These are phyloP conservation scores for Bradypus variegatus DNA, from an alignment of 2,797 vertebrate species.

Conservation along the genomic window DNA sequence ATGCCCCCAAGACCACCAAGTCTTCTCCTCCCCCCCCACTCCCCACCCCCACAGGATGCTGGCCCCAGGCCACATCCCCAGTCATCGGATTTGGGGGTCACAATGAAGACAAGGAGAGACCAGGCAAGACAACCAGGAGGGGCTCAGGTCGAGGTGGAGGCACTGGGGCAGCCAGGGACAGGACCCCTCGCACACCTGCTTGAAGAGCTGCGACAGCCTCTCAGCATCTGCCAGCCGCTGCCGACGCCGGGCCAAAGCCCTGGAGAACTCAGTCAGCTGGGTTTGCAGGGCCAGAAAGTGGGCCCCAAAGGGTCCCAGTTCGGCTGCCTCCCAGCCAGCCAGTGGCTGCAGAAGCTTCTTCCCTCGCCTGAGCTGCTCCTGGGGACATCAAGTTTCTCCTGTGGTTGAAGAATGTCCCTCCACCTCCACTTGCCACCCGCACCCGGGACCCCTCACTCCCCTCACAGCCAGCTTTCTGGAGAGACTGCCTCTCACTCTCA, in stretches of 20 bases:
- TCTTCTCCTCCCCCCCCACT: not conserved
- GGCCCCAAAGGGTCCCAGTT: constrained; percentile 72
- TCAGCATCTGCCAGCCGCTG: constrained; percentile 78
- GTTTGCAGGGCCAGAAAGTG: constrained; percentile 79
- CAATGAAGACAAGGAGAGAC: not conserved
- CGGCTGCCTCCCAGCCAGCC: constrained; percentile 77
- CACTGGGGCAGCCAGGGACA: not conserved
- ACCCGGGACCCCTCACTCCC: no score
- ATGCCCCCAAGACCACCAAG: not conserved
- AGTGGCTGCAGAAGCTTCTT: constrained; percentile 79
- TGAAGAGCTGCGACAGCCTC: constrained; percentile 82
- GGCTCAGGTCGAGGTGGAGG: not conserved
- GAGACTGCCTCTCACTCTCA: not conserved
- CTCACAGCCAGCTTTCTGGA: not conserved
- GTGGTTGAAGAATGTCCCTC: not conserved
- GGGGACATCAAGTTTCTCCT: not conserved
- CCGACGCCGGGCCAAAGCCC: constrained; percentile 77
- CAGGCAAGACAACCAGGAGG: not conserved
- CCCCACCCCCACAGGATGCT: not conserved
- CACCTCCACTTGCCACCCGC: no score
- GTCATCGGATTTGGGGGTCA: not conserved
- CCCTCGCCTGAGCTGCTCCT: constrained; percentile 81
- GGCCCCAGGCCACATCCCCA: not conserved
- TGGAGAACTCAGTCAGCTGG: constrained; percentile 83
- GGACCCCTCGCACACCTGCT: constrained; percentile 79